Conservation (phyloP, 2,113 vertebrate species). For the Onychostruthus taczanowskii region DNA sequence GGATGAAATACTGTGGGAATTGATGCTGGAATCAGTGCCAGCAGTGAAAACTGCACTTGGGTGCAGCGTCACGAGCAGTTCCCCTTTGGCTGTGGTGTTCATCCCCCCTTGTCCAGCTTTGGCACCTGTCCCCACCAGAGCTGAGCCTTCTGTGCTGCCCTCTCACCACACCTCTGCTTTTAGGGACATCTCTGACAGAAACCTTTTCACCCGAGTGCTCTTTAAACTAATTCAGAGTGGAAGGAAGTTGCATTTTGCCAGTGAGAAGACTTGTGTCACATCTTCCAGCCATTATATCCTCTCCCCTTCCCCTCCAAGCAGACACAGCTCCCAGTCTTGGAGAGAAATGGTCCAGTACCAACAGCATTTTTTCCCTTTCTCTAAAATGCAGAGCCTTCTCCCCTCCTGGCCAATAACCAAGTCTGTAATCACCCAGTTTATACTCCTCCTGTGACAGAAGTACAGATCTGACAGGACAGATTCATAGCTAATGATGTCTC, state of each 20-base stretch:
- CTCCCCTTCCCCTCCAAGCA: background rate
- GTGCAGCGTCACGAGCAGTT: background rate
- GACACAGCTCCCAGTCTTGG: background rate
- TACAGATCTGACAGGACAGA: background rate
- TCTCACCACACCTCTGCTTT: background rate
- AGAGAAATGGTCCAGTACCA: background rate
- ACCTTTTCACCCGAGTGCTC: background rate
- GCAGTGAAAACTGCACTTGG: background rate
- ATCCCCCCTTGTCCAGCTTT: background rate
- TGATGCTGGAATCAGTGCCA: background rate
- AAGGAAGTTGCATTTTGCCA: background rate
- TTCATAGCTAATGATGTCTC: background rate
- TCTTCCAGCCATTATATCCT: background rate
- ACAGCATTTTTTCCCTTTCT: accelerated
- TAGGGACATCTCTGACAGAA: background rate
- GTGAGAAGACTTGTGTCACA: background rate
- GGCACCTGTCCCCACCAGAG: background rate
- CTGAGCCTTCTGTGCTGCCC: background rate
- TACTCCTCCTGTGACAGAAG: background rate
- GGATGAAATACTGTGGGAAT: background rate
- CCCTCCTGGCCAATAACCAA: background rate
- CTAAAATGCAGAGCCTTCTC: background rate
- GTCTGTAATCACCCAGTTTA: background rate
- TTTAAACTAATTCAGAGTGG: accelerated
- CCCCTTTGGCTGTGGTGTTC: background rate